Base-by-base conservation (phyloP, 2,113 vertebrate species). In the Echinops telfairi region DNA sequence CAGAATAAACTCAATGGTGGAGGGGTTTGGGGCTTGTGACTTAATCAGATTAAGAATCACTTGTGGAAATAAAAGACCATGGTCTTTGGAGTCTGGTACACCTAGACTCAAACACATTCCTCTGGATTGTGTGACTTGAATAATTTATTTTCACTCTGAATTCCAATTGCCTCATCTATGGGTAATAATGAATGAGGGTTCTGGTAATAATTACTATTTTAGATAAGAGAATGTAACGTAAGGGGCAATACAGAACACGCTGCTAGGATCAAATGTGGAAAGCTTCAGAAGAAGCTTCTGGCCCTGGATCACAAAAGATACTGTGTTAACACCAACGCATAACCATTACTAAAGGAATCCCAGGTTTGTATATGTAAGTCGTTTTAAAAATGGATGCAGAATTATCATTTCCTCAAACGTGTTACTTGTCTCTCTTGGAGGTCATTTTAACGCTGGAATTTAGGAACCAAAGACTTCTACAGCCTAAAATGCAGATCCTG, bases 371-470 rank as follows among this genome's bases (percentile, higher is more conserved):
- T 31, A 43, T 25, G n/a, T 16, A 31, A 82, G 43, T 47, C 62
- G 66, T 58, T 57, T 23, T 1, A 92, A 53, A 33, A 90, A 75
- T 40, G 19, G 33, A 58, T 17, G 53, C 25, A 68, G 40, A 94
- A 40, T 47, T 66, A 38, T 10, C 22, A 27, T 53, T 70, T 94
- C 91, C 76, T 88, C 66, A 60, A 22, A 38, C 57, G 38, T 27
- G 27, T 14, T 47, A 79, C 38, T 36, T 66, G 33, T 64, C 70
- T 62, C 33, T 27, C 47, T 79, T 53, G 47, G 62, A 83, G 31
- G 12, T 5, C 38, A 77, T 4, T 12, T 85, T 89, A 94, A 92
- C 87, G 83, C 78, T 76, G 33, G 58, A 96, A 93, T 16, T 79
- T 70, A 89, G 89, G 79, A 93, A 91, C 17, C 9, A 53, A 53